phyloP scores from a whole-genome alignment of 1,140 invertebrate genomes.

The Agraylea sexmaculata region DNA sequence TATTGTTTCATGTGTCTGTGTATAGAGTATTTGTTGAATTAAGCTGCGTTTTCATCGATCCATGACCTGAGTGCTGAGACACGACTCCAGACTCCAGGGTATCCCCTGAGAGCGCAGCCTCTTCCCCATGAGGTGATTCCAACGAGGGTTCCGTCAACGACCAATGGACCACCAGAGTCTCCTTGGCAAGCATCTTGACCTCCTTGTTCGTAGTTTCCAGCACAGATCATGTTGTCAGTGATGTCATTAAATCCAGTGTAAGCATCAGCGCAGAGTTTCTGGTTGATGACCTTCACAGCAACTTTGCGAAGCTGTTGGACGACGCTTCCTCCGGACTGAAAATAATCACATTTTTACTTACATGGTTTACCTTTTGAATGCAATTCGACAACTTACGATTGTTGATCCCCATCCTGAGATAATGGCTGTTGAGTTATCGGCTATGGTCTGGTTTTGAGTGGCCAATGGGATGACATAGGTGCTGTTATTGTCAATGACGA shows the following conservation, averaged over 20 bases:
- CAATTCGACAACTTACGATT: background rate
- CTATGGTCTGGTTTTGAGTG: background rate
- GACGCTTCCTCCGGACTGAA: conserved; percentile 4
- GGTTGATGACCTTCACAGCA: conserved; percentile 25
- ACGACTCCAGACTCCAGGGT: conserved; percentile 42
- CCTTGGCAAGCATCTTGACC: conserved; percentile 26
- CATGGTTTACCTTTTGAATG: background rate
- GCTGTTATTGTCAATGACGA: background rate
- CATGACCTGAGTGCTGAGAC: conserved; percentile 25
- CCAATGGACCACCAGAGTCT: conserved; percentile 37
- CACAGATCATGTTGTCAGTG: conserved; percentile 50
- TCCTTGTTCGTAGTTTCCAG: conserved; percentile 29
- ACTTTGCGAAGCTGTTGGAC: conserved; percentile 28
- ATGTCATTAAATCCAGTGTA: conserved; percentile 25
- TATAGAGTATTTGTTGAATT: conserved; percentile 2
- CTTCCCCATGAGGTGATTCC: conserved; percentile 39
- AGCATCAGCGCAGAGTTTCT: conserved; percentile 21
- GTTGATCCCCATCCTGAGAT: conserved; percentile 10
- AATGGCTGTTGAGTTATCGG: background rate
- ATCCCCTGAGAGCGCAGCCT: conserved; percentile 33
- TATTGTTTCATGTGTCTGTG: no score
- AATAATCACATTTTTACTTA: background rate
- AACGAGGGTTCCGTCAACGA: conserved; percentile 19
- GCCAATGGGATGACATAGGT: conserved; percentile 2
- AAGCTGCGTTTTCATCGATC: conserved; percentile 17